Conservation (phyloP, 1,140 invertebrate species). For the Diorhabda elongata region DNA sequence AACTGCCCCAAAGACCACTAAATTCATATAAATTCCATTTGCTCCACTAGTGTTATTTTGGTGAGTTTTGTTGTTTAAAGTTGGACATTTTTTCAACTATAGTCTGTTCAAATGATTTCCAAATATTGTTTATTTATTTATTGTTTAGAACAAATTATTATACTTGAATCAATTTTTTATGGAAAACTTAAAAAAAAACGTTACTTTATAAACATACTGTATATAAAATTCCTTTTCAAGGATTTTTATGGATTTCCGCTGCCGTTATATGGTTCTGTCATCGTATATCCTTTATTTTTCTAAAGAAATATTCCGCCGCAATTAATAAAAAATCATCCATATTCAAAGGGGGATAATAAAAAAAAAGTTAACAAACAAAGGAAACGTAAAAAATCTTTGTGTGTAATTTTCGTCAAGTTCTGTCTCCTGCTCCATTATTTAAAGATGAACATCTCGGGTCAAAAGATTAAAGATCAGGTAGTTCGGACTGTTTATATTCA, state of each 20-base stretch:
- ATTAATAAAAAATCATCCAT: slow-evolving; percentile 1
- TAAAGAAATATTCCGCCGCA: not conserved
- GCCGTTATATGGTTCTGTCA: not conserved
- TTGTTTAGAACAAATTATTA: too few relatives aligned
- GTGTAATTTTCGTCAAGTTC: not conserved
- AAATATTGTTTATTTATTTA: too few relatives aligned
- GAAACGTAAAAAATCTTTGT: slow-evolving; percentile 2
- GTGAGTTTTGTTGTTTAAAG: too few relatives aligned
- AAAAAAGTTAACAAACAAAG: not conserved
- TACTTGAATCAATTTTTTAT: too few relatives aligned
- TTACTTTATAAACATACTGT: too few relatives aligned
- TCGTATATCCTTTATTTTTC: not conserved
- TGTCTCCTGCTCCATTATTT: slow-evolving; percentile 2
- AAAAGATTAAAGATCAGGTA: slow-evolving; percentile 35
- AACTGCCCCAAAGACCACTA: too few relatives aligned
- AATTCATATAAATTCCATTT: too few relatives aligned
- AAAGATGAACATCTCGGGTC: slow-evolving; percentile 29
- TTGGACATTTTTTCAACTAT: too few relatives aligned
- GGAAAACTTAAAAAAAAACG: too few relatives aligned
- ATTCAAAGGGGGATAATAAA: not conserved
- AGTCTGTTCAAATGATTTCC: too few relatives aligned
- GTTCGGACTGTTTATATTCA: slow-evolving; percentile 22
- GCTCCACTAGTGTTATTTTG: too few relatives aligned
- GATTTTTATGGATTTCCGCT: not conserved
- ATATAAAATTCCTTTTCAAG: not conserved